A percentile compares a stretch with the other conserved stretches of the same genome.
Evolutionary conservation across 2,797 vertebrate species (phyloP).

Genomic region (Neoniphon sammara): DNA sequence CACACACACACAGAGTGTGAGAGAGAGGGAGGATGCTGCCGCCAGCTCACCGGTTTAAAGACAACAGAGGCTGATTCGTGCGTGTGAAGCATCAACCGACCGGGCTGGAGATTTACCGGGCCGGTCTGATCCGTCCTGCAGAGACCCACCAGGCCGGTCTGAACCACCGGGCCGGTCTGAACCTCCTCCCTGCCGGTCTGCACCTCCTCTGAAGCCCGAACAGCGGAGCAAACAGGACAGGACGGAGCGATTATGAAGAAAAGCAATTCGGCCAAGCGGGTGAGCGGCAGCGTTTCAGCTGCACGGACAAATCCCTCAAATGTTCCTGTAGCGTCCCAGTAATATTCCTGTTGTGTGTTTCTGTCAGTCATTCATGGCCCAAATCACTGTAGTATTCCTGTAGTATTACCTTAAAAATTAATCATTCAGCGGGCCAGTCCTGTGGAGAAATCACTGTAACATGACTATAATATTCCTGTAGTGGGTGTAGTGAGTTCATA

Average conservation of each 20-base stretch:
- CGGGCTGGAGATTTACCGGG: slow-evolving; percentile 13
- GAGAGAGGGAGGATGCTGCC: slow-evolving; percentile 59
- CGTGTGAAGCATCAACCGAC: slow-evolving; percentile 5
- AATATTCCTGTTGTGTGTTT: no score
- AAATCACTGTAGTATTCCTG: no score
- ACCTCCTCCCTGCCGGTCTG: not conserved
- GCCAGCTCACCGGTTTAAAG: slow-evolving; percentile 6
- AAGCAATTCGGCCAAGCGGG: slow-evolving; percentile 65
- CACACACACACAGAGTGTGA: no score
- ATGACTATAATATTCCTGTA: no score
- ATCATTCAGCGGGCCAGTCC: no score
- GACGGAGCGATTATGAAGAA: slow-evolving; percentile 67
- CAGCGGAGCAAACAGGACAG: not conserved
- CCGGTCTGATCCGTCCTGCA: slow-evolving; percentile 2
- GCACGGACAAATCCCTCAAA: no score
- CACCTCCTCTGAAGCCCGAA: no score
- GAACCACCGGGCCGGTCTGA: slow-evolving; percentile 28
- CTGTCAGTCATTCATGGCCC: no score
- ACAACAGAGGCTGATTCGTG: slow-evolving; percentile 44
- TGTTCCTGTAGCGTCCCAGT: no score
- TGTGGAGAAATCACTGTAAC: no score
- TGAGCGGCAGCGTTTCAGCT: slow-evolving; percentile 24
- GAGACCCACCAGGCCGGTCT: not conserved
- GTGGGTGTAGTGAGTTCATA: no score
- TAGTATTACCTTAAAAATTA: no score